Percentiles rank a stretch among this genome's conserved stretches.
phyloP scores from a whole-genome alignment of 2,888 invertebrate genomes.

The Leucania comma region DNA sequence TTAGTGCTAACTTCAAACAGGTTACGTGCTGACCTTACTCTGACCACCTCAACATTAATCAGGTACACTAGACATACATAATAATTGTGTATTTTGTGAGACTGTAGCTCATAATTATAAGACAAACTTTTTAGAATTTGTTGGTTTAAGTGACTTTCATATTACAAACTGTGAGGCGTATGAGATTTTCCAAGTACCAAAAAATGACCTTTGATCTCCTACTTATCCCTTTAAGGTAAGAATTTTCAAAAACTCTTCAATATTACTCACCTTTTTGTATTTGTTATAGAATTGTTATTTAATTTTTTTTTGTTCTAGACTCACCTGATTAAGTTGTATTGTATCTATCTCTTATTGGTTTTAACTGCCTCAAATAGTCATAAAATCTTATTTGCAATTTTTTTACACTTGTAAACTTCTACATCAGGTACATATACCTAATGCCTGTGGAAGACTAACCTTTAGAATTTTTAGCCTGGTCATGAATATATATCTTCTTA shows the following conservation, averaged over 20 bases:
- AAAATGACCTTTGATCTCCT: background rate
- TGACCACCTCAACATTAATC: conserved; percentile 23
- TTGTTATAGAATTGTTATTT: background rate
- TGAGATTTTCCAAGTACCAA: background rate
- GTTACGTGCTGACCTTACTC: background rate
- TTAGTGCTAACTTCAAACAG: background rate
- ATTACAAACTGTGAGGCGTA: background rate
- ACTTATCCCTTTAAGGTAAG: background rate
- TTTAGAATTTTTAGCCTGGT: background rate
- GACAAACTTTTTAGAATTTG: background rate
- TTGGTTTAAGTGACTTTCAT: background rate
- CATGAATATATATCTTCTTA: background rate
- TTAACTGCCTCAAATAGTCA: background rate
- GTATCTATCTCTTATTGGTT: background rate
- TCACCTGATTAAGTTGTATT: background rate
- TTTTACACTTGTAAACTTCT: background rate
- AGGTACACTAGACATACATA: conserved; percentile 7
- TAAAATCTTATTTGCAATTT: background rate
- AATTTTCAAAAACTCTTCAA: background rate
- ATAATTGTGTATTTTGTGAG: background rate
- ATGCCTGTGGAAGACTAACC: background rate
- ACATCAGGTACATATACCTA: background rate
- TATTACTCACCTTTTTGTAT: background rate
- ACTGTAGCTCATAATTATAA: too few relatives aligned
- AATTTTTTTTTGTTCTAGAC: background rate